These are phyloP conservation scores for Larimichthys polyactis DNA, from an alignment of 2,113 vertebrate genomes.

Conservation along the genomic window DNA sequence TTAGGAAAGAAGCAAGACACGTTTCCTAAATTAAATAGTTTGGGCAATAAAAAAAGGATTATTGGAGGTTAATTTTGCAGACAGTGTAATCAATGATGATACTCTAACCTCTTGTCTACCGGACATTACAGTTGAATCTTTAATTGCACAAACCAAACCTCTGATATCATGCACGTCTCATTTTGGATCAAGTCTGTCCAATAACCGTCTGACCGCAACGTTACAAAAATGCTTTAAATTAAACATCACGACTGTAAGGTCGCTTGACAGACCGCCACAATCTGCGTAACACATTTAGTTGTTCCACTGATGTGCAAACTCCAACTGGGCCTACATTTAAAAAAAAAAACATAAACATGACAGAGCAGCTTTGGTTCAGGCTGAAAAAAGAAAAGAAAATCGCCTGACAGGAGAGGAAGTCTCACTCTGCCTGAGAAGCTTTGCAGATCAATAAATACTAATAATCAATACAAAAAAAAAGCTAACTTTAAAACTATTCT, in stretches of 20 bases:
- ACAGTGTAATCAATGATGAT: constrained; percentile 12
- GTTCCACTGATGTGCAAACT: constrained; percentile 55
- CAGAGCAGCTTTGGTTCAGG: constrained; percentile 57
- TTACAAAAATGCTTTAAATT: constrained; percentile 10
- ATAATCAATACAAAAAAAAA: constrained; percentile 12
- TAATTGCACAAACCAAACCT: constrained; percentile 41
- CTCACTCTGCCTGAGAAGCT: constrained; percentile 11
- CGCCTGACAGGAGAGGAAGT: constrained; percentile 1
- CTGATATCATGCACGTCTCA: constrained; percentile 25
- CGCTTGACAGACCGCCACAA: not conserved
- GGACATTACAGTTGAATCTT: constrained; percentile 19
- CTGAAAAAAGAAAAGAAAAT: not conserved
- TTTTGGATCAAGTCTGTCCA: constrained; percentile 7
- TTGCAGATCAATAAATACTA: constrained; percentile 51
- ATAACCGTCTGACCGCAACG: not conserved
- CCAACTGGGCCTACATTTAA: not conserved
- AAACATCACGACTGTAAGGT: constrained; percentile 6
- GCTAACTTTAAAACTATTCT: not conserved
- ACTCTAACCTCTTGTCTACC: constrained; percentile 9
- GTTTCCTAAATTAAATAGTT: not conserved
- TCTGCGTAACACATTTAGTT: not conserved
- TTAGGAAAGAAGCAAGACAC: constrained; percentile 7
- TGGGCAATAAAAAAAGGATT: not conserved
- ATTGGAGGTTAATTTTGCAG: not conserved
- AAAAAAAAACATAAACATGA: not conserved